Base-by-base conservation (phyloP, 2,888 invertebrate species). In the Metellina segmentata region DNA sequence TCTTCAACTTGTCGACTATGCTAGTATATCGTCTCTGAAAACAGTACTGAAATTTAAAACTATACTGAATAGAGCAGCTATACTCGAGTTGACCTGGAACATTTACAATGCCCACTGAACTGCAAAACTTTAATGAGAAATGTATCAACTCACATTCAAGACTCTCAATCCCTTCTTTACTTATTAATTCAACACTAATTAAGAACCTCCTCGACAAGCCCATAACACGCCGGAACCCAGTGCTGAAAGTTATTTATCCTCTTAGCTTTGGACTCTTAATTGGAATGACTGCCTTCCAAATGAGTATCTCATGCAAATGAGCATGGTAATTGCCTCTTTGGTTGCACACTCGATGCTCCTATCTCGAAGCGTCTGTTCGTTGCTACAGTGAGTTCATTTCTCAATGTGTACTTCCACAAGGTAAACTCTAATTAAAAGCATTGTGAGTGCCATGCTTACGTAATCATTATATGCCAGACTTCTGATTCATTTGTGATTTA, bases 261-360 rank as follows among this genome's bases (percentile, higher is more conserved):
- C 9, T 49, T 8, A 16, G 61, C 34, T 11, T 34, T 48, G 75
- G 16, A 9, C 16, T 16, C 75, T 78, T 78, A 78, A 78, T 78
- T 52, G 78, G 51, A 52, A 52, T 52, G 34, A 7, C 49, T 51
- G 72, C 13, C 20, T 83, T 83, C 53, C 71, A 74, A 83, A 74
- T 72, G 83, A 83, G 72, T 20, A 74, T 6, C 19, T 52, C 20
- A 72, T 74, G 74, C n/a, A 83, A 83, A 83, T 53, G 74, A 83
- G 83, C 49, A n/a, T 71, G 52, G 71, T 83, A 83, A 83, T 83
- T 83, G 72, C 52, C 74, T 11, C 52, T 74, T 72, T 49, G 49
- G 48, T 69, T 20, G 19, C 20, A 9, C 61, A 16, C 6, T 61
- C 61, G 16, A 61, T 16, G 61, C 11, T 61, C 5, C 61, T 61